Evolutionary conservation across 2,113 vertebrate species (phyloP).

Genomic region (Pseudopodoces humilis): DNA sequence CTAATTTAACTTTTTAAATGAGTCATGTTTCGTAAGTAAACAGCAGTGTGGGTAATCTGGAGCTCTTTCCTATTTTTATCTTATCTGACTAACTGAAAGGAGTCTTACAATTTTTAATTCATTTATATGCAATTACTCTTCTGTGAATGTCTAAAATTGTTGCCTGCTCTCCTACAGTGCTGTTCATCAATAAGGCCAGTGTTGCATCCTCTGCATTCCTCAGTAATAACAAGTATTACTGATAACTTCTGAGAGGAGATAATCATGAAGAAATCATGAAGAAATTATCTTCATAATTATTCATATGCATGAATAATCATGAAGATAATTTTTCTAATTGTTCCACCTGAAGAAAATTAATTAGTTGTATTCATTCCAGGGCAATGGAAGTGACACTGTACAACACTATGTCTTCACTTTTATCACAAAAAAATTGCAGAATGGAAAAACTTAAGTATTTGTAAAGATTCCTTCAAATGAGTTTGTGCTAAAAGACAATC

Average conservation of each 20-base stretch:
- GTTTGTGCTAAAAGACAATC: not conserved
- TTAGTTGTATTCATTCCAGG: not conserved
- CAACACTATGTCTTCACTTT: not conserved
- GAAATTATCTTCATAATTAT: too few relatives aligned
- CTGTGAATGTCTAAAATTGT: not conserved
- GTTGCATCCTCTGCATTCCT: not conserved
- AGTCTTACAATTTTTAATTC: not conserved
- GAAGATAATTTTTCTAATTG: not conserved
- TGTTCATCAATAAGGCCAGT: not conserved
- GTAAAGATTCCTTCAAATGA: not conserved
- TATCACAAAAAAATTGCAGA: not conserved
- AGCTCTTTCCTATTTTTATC: not conserved
- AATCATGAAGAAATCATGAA: not conserved
- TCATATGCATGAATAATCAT: too few relatives aligned
- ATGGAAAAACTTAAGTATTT: not conserved
- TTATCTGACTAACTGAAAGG: not conserved
- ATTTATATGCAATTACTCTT: not conserved
- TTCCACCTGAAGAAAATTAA: not conserved
- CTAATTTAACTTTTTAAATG: not conserved
- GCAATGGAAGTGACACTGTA: not conserved
- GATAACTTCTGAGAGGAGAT: not conserved
- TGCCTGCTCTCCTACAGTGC: not conserved
- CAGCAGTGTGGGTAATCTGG: not conserved
- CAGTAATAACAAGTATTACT: not conserved
- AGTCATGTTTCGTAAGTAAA: not conserved